Evolutionary conservation across 2,888 invertebrate species (phyloP).

Genomic region (Euspilapteryx auroguttella): DNA sequence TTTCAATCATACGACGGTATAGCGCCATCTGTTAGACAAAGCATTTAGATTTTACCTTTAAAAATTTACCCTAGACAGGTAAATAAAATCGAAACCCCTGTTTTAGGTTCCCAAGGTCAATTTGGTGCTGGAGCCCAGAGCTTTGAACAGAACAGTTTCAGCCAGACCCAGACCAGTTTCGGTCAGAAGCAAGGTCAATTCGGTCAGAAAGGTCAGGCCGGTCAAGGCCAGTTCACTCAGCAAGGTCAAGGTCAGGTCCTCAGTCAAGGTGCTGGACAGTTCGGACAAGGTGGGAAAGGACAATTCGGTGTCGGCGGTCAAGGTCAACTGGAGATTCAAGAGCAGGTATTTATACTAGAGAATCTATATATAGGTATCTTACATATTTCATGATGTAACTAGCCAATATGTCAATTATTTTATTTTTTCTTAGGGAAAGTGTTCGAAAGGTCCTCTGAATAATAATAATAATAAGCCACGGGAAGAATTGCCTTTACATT

Average conservation of each 20-base stretch:
- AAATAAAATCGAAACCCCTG: background rate
- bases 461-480: too few species aligned
- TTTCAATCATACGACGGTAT: too few species aligned
- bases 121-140: background rate
- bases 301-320: conserved; percentile 15
- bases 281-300: conserved; percentile 15
- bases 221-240: conserved; percentile 5
- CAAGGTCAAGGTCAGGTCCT: conserved; percentile 6
- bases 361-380: too few species aligned
- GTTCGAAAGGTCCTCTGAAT: too few species aligned
- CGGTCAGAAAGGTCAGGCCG: conserved; percentile 8
- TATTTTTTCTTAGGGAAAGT: too few species aligned
- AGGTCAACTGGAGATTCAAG: conserved; percentile 14
- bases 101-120: conserved; percentile 2
- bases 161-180: conserved; percentile 3
- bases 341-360: too few species aligned
- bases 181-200: conserved; percentile 8
- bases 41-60: too few species aligned
- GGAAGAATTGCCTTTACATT: too few species aligned
- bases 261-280: conserved; percentile 8
- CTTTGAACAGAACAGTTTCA: background rate
- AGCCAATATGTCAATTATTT: too few species aligned
- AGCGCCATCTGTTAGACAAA: too few species aligned
- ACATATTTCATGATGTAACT: too few species aligned
- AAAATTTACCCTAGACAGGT: too few species aligned